phyloP scores from a whole-genome alignment of 2,888 invertebrate genomes.

The Eupeodes luniger region DNA sequence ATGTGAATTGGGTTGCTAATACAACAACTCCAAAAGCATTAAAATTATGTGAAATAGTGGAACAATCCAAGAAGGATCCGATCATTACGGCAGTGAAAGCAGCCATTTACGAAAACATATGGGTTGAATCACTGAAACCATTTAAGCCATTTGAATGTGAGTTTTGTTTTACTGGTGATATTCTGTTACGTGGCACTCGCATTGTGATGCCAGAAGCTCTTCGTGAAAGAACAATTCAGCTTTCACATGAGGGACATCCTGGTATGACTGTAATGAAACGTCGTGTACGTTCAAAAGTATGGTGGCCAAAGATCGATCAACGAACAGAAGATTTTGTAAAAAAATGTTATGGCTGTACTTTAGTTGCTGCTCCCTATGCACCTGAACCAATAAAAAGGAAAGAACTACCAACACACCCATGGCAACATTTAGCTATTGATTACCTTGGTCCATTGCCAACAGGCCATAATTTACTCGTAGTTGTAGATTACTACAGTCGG shows the following conservation, averaged over 20 bases:
- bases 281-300: background rate
- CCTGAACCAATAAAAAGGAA: background rate
- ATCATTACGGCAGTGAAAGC: no score
- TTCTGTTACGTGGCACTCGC: background rate
- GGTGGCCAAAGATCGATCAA: background rate
- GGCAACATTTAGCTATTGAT: background rate
- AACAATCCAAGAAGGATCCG: no score
- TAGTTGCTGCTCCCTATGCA: background rate
- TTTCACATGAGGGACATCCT: no score
- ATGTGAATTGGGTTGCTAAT: no score
- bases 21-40: constrained; percentile 1
- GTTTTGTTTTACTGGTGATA: constrained; percentile 1
- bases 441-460: background rate
- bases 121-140: no score
- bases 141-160: background rate
- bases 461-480: background rate
- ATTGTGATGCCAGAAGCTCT: background rate
- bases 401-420: no score
- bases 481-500: no score
- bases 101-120: no score
- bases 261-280: no score
- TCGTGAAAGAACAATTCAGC: no score
- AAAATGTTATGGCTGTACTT: background rate
- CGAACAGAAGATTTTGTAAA: background rate
- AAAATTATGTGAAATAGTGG: background rate